Percentiles rank a stretch among this genome's conserved stretches.
These are phyloP conservation scores for Nyctibius bracteatus DNA, from an alignment of 2,113 vertebrate genomes.

Conservation along the genomic window DNA sequence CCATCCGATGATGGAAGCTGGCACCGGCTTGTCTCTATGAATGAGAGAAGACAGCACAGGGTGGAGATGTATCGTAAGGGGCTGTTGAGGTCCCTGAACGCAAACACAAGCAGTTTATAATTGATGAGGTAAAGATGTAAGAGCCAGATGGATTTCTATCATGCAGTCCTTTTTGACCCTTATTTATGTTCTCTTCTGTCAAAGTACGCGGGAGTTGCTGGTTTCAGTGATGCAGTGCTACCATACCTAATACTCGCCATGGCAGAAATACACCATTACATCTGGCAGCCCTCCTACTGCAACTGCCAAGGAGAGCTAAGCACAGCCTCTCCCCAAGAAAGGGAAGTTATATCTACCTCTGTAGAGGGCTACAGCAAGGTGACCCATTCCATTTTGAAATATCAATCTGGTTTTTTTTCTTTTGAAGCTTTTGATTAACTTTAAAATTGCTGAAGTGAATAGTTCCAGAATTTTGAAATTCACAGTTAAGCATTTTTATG, in stretches of 20 bases:
- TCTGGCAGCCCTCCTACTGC: not conserved
- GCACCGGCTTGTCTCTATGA: not conserved
- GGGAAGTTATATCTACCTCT: not conserved
- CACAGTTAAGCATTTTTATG: not conserved
- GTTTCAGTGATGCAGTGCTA: not conserved
- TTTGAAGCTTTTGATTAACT: not conserved
- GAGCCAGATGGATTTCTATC: slow-evolving; percentile 20
- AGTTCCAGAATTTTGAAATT: not conserved
- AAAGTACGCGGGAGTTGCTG: fast-evolving
- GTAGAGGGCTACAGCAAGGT: not conserved
- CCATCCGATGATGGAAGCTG: not conserved
- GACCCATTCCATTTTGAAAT: not conserved
- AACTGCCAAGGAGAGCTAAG: not conserved
- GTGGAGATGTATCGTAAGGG: not conserved
- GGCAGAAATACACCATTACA: not conserved
- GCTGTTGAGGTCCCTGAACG: not conserved
- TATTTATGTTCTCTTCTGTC: not conserved
- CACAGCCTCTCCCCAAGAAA: not conserved
- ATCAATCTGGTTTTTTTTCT: not conserved
- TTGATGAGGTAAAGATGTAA: slow-evolving; percentile 15
- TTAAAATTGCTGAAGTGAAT: not conserved
- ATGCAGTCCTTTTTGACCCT: not conserved
- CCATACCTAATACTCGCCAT: fast-evolving
- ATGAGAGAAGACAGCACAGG: slow-evolving; percentile 4
- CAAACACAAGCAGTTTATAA: slow-evolving; percentile 3